A percentile compares a stretch with the other conserved stretches of the same genome.
phyloP scores from a whole-genome alignment of 2,113 vertebrate genomes.

The Mormyrus lacerda region DNA sequence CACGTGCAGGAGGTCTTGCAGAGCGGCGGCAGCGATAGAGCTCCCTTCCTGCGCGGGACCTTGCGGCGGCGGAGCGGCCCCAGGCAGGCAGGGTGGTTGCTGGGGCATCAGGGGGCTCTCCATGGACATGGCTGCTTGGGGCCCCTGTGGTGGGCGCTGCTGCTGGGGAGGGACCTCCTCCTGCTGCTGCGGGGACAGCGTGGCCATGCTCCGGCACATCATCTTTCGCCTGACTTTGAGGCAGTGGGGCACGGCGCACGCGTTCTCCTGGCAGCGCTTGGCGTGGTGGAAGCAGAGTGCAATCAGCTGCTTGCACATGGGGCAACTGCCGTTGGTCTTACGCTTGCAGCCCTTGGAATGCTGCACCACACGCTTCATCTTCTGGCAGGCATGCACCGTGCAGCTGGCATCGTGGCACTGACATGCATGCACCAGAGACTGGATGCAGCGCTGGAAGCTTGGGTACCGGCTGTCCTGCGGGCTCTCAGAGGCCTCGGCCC shows the following conservation, averaged over 20 bases:
- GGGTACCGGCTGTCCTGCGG: slow-evolving; percentile 91
- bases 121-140: slow-evolving; percentile 58
- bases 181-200: slow-evolving; percentile 63
- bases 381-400: slow-evolving; percentile 94
- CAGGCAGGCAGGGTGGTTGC: slow-evolving; percentile 71
- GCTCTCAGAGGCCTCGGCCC: slow-evolving; percentile 91
- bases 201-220: slow-evolving; percentile 93
- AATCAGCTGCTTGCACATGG: slow-evolving; percentile 90
- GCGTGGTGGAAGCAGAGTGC: slow-evolving; percentile 43
- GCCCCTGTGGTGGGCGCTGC: slow-evolving; percentile 29
- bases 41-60: slow-evolving; percentile 53
- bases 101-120: slow-evolving; percentile 73
- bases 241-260: slow-evolving; percentile 98
- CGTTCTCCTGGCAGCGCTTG: slow-evolving; percentile 99
- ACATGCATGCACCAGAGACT: slow-evolving; percentile 94
- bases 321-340: slow-evolving; percentile 96
- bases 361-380: slow-evolving; percentile 98
- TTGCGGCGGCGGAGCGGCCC: slow-evolving; percentile 60
- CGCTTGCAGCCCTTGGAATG: slow-evolving; percentile 98
- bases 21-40: slow-evolving; percentile 79
- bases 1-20: slow-evolving; percentile 92
- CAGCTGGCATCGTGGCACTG: slow-evolving; percentile 99
- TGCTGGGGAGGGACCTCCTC: slow-evolving; percentile 26
- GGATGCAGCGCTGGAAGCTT: slow-evolving; percentile 98
- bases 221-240: slow-evolving; percentile 98